Percentiles rank a stretch among this genome's conserved stretches.
phyloP scores from a whole-genome alignment of 2,113 vertebrate species.

The Dicaeum eximium region DNA sequence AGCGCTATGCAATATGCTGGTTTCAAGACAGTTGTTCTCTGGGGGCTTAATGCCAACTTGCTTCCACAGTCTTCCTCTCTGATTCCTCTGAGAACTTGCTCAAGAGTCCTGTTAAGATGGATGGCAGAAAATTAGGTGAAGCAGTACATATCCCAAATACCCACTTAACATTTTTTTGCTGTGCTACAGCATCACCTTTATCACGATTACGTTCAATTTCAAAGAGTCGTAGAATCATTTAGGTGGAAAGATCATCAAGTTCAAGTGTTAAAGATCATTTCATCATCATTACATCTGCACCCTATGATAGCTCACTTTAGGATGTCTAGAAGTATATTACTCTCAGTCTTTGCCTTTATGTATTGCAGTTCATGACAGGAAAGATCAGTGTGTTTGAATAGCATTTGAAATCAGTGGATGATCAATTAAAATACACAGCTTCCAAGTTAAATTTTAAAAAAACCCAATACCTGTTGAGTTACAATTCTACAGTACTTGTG shows the following conservation, averaged over 20 bases:
- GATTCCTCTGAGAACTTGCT: background rate
- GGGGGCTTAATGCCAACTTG: background rate
- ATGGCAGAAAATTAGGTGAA: background rate
- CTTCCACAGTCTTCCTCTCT: background rate
- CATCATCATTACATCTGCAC: background rate
- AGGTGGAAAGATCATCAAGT: background rate
- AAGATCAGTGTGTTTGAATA: background rate
- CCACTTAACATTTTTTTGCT: background rate
- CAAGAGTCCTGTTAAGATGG: background rate
- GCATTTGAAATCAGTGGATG: background rate
- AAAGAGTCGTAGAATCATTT: background rate
- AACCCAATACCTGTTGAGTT: rapidly evolving
- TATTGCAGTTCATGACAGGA: background rate
- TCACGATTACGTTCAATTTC: background rate
- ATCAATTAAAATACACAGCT: background rate
- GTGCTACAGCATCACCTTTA: background rate
- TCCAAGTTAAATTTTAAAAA: background rate
- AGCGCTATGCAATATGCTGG: background rate
- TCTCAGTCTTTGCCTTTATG: background rate
- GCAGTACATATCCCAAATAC: background rate
- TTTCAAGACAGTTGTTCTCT: background rate
- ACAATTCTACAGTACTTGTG: background rate
- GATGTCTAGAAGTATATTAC: background rate
- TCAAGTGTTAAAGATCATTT: background rate
- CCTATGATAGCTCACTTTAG: background rate